phyloP scores from a whole-genome alignment of 2,888 invertebrate species.

The Cephalotes varians region DNA sequence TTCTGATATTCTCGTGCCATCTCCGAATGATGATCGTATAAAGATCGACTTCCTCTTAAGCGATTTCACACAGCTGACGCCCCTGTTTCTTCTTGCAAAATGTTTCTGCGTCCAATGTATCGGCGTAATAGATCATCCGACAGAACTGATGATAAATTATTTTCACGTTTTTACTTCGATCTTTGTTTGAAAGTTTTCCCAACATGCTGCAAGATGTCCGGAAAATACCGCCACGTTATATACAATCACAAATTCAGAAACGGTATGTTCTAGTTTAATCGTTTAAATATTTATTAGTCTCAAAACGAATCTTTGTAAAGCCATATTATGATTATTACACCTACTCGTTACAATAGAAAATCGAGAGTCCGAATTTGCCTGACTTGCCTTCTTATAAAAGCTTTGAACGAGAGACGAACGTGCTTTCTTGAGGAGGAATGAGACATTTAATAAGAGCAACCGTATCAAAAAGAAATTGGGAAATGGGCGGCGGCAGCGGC shows the following conservation, averaged over 20 bases:
- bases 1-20: constrained; percentile 50
- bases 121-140: constrained; percentile 73
- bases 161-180: constrained; percentile 51
- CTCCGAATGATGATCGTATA: constrained; percentile 69
- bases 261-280: background rate
- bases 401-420: constrained; percentile 71
- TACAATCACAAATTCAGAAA: constrained; percentile 3
- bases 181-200: background rate
- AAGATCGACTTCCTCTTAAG: constrained; percentile 69
- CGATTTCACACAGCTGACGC: constrained; percentile 75
- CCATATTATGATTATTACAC: constrained; percentile 13
- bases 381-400: constrained; percentile 31
- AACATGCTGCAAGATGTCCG: background rate
- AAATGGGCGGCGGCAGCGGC: constrained; percentile 13
- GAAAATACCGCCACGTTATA: background rate
- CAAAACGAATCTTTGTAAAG: constrained; percentile 29
- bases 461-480: constrained; percentile 70
- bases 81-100: constrained; percentile 68
- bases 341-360: constrained; percentile 17
- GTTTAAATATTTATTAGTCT: constrained; percentile 26
- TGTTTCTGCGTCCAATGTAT: constrained; percentile 70
- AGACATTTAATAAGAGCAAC: constrained; percentile 73
- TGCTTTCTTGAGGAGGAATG: constrained; percentile 67
- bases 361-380: constrained; percentile 29
- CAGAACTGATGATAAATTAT: constrained; percentile 69